Conservation (phyloP, 2,797 vertebrate species). For the Acestrorhynchus altus region DNA sequence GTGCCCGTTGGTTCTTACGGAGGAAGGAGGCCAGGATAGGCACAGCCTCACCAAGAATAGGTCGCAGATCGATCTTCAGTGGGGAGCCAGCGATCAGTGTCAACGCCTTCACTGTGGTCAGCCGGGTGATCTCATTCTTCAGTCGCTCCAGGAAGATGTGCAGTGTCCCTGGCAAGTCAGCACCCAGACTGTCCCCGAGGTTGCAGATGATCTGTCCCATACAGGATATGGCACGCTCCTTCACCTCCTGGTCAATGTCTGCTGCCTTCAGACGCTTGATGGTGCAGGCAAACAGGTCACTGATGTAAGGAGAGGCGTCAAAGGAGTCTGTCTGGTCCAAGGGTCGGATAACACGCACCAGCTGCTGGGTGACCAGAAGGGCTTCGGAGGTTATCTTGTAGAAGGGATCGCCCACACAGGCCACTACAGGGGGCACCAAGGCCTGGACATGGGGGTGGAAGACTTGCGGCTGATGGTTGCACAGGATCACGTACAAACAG, state of each 20-base stretch:
- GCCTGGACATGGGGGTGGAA: conserved; percentile 97
- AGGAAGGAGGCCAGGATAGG: conserved; percentile 98
- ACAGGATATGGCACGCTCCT: conserved; percentile 97
- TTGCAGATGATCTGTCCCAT: conserved; percentile 99
- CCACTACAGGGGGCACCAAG: conserved; percentile 95
- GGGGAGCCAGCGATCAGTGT: conserved; percentile 95
- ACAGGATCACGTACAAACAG: conserved; percentile 96
- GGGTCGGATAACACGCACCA: conserved; percentile 96
- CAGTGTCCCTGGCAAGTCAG: conserved; percentile 92
- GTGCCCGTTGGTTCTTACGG: conserved; percentile 95
- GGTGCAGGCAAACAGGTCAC: conserved; percentile 94
- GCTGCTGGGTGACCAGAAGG: conserved; percentile 95
- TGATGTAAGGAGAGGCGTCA: conserved; percentile 94
- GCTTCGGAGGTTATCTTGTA: conserved; percentile 99
- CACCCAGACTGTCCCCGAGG: conserved; percentile 90
- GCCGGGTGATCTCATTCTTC: conserved; percentile 96
- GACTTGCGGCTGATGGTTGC: conserved; percentile 94
- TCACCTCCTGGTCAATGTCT: conserved; percentile 99
- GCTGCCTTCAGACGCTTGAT: conserved; percentile 96
- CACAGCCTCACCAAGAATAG: conserved; percentile 92
- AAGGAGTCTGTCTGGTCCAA: conserved; percentile 91
- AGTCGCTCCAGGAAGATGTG: conserved; percentile 97
- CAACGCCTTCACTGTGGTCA: conserved; percentile 96
- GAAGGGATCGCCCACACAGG: conserved; percentile 97
- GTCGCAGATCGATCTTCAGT: conserved; percentile 92